Evolutionary conservation across 2,113 vertebrate species (phyloP), one percentile per base, ranked within the genome.

Genomic region (Martes martes): DNA sequence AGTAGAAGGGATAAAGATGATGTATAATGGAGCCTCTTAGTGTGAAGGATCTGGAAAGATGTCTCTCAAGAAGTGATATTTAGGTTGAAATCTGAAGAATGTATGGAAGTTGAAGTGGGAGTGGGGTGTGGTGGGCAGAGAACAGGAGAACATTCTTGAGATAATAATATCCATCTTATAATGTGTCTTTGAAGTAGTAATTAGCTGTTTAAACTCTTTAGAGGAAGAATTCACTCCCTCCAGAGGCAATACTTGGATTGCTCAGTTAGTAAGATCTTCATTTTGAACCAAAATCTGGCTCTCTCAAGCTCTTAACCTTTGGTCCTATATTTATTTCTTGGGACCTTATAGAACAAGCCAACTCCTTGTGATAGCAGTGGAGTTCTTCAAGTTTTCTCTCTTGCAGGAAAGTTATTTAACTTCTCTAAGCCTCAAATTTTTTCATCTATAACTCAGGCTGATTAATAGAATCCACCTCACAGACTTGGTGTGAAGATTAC

Each of bases 51-150:
- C 95, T 28, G 36, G 74, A 57, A 80, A 18, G 26, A 45, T 21
- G 36, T 84, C 39, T 92, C 39, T 42, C 26, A 74, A 31, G n/a
- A 95, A 94, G n/a, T 71, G 33, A 85, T 63, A 26, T 80, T 97
- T 89, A 59, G 76, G 57, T 39, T 93, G 94, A 85, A 76, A 89
- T 78, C 59, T 96, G 65, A 78, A 94, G 55, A 63, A 67, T 31
- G 36, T 67, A 42, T 47, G 28, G 45, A 95, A 61, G 28, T 36
- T 52, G 36, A 59, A 63, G 67, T 52, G 80, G n/a, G 57, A 63
- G 65, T 26, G 7, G 67, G 28, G n/a, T 91, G 71, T 92, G 82
- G 50, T 19, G 31, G 52, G 19, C 78, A 63, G 42, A 71, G 85
- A 39, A 63, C 13, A 63, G n/a, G 71, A 33, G 73, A 63, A 45